Base-by-base conservation (phyloP, 2,888 invertebrate species). In the Ormyrus nitidulus region DNA sequence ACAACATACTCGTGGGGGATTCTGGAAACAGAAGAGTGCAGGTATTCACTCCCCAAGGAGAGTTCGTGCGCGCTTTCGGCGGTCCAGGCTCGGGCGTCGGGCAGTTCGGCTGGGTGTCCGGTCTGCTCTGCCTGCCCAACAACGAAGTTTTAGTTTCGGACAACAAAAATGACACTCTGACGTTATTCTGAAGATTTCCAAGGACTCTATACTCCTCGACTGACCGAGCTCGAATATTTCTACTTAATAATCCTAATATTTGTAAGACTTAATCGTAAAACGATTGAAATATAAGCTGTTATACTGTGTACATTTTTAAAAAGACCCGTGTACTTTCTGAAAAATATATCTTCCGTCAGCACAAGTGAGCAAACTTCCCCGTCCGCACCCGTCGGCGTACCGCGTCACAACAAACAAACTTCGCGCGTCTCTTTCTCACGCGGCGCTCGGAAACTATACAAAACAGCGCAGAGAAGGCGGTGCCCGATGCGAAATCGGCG, bases 1-100 rank as follows among this genome's bases (percentile, higher is more conserved):
- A 95, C 0, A 95, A 94, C 87, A 94, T 96, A 58, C 90, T 95
- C 0, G 95, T 96, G 0, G 96, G 95, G 0, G 96, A 96, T 87
- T 94, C 95, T 0, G 96, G 95, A 0, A 96, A 96, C 87, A 94
- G 94, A 58, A 91, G 96, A 6, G 92, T 96, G 0, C 96, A 96
- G 89, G 93, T 96, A 8, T 96, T 96, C 87, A 93, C 94, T 79
- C 93, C 93, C 0, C 93, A 94, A 78, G 96, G 96, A 5, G 92
- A 93, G 76, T 92, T 94, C 77, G 93, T 95, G 5, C 92, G 94
- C 83, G 93, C 93, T 34, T 94, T 95, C 85, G 95, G 95, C 0
- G 92, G 92, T 34, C 34, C 34, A 3, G 34, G 34, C 34, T 34
- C 87, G 0, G 91, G 91, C 69, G 88, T 91, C 0, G 92, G 93